Conservation (phyloP, 2,888 invertebrate species). For the Caenorhabditis angaria region DNA sequence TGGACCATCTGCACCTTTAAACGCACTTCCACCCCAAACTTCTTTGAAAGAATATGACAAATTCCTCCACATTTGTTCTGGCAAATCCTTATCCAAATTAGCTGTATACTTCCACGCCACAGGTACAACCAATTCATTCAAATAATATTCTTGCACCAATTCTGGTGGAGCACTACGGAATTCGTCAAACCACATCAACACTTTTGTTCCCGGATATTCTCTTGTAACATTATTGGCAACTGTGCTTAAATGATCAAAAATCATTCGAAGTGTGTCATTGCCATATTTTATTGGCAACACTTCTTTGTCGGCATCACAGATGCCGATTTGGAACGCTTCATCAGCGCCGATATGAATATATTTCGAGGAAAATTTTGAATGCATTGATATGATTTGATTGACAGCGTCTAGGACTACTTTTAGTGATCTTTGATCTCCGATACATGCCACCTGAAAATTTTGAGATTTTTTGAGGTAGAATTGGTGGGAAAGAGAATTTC, state of each 20-base stretch:
- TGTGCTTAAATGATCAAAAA: constrained; percentile 50
- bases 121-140: constrained; percentile 49
- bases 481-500: too few species aligned
- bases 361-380: constrained; percentile 74
- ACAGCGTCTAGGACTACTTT: constrained; percentile 68
- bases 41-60: constrained; percentile 77
- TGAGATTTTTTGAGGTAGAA: too few species aligned
- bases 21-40: constrained; percentile 82
- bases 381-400: constrained; percentile 63
- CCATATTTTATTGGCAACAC: constrained; percentile 46
- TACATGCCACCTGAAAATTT: constrained; percentile 51
- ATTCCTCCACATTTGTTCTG: constrained; percentile 56
- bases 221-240: constrained; percentile 47
- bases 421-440: constrained; percentile 71
- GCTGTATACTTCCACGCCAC: constrained; percentile 60
- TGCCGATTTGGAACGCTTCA: constrained; percentile 73
- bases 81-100: constrained; percentile 52
- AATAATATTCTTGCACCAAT: constrained; percentile 45
- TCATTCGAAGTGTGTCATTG: constrained; percentile 48
- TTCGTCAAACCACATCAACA: constrained; percentile 60
- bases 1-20: constrained; percentile 76
- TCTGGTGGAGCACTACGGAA: constrained; percentile 42
- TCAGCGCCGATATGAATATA: constrained; percentile 77
- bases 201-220: constrained; percentile 50
- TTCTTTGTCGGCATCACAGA: constrained; percentile 53